Percentiles rank a stretch among this genome's conserved stretches.
phyloP scores from a whole-genome alignment of 2,113 vertebrate genomes.

The Python bivittatus region DNA sequence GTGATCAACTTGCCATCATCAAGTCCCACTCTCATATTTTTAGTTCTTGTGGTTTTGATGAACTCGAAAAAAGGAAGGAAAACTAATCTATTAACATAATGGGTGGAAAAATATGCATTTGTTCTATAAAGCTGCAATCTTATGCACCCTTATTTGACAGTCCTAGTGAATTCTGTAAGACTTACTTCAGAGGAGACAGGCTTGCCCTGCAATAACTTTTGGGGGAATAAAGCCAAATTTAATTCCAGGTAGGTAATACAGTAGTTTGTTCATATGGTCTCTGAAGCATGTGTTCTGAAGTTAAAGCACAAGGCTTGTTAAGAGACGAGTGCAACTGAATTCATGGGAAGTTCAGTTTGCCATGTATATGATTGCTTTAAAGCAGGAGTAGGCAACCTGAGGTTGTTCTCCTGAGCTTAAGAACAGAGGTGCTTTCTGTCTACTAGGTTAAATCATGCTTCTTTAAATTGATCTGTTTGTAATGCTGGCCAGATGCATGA shows the following conservation, averaged over 20 bases:
- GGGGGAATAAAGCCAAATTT: background rate
- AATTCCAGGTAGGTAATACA: background rate
- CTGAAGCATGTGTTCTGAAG: background rate
- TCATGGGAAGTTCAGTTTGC: background rate
- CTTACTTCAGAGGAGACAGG: background rate
- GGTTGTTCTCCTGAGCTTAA: background rate
- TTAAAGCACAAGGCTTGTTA: background rate
- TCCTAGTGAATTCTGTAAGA: background rate
- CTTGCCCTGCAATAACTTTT: background rate
- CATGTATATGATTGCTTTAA: background rate
- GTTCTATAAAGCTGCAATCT: background rate
- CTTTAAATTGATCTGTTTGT: background rate
- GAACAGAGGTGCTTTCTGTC: background rate
- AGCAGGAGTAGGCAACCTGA: background rate
- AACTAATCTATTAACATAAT: slow-evolving; percentile 1
- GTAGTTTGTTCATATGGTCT: background rate
- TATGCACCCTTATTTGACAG: background rate
- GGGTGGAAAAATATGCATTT: background rate
- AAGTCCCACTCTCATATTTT: slow-evolving; percentile 54
- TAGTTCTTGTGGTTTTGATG: slow-evolving; percentile 26
- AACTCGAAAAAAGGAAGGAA: background rate
- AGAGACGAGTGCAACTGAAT: background rate
- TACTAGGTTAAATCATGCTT: background rate
- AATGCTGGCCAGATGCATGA: background rate
- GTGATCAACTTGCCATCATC: slow-evolving; percentile 32